A percentile compares a stretch with the other conserved stretches of the same genome.
phyloP scores from a whole-genome alignment of 2,797 vertebrate genomes.

The Hippocampus kuda region DNA sequence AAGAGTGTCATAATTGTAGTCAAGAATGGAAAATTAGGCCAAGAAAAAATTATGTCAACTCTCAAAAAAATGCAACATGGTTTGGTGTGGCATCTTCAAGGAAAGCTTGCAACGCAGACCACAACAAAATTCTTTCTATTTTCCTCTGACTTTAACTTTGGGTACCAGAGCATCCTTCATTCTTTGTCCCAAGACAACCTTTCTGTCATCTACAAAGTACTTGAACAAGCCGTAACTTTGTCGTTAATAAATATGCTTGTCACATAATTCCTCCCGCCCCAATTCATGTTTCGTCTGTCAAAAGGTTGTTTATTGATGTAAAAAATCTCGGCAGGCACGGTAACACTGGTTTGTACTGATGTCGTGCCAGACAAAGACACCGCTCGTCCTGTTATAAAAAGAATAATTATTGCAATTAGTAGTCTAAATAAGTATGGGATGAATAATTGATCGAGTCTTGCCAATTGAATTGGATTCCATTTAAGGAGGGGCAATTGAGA shows the following conservation, averaged over 20 bases:
- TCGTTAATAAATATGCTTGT: background rate
- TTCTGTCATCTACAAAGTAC: background rate
- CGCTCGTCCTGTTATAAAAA: background rate
- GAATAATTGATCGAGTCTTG: too few relatives aligned
- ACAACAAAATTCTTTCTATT: background rate
- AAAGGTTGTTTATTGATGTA: background rate
- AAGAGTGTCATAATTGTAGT: background rate
- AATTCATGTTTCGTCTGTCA: background rate
- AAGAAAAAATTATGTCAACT: background rate
- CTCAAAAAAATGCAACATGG: background rate
- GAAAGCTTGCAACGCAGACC: background rate
- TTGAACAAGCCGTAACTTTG: background rate
- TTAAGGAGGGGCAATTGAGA: background rate
- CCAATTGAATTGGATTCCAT: too few relatives aligned
- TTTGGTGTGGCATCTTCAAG: background rate
- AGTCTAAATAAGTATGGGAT: too few relatives aligned
- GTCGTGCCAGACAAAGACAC: background rate
- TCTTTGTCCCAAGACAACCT: background rate
- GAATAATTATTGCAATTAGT: background rate
- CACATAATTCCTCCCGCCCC: background rate
- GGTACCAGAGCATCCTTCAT: background rate
- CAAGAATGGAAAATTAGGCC: background rate
- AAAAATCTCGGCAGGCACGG: background rate
- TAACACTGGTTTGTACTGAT: background rate
- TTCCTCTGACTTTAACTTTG: background rate